phyloP scores from a whole-genome alignment of 1,140 invertebrate species.

The Caenorhabditis elegans region DNA sequence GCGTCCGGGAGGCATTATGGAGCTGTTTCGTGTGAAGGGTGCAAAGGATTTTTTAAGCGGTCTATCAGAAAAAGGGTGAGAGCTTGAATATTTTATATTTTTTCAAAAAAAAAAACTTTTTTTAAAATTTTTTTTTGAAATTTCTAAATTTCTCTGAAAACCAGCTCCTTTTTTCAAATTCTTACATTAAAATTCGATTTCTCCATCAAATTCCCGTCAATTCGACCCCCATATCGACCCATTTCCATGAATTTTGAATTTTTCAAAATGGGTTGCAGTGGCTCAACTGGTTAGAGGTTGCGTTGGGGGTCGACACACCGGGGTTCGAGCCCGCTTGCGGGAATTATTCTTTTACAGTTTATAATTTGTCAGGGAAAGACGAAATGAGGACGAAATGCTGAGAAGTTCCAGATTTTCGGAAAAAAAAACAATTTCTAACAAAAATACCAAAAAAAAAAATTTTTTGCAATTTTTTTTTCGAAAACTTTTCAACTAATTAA shows the following conservation, averaged over 20 bases:
- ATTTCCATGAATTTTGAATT: neutral
- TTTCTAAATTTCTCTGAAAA: no score
- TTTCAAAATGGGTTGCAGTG: neutral
- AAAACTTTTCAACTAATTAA: no score
- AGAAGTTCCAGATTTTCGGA: no score
- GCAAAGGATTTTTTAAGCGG: constrained; percentile 73
- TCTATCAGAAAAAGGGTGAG: constrained; percentile 58
- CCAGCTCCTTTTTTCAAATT: no score
- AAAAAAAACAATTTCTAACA: no score
- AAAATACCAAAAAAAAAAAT: neutral
- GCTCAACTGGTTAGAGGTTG: neutral
- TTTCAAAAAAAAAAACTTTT: neutral
- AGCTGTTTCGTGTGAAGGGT: constrained; percentile 73
- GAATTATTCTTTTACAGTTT: no score
- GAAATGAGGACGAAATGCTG: no score
- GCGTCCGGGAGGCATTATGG: constrained; percentile 70
- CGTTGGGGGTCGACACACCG: neutral
- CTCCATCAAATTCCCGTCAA: neutral
- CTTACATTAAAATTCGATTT: neutral
- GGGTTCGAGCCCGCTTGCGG: no score
- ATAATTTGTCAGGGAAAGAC: no score
- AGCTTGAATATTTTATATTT: no score
- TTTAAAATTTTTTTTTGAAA: neutral
- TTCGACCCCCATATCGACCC: no score
- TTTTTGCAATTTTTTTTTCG: neutral